Percentiles rank a stretch among this genome's conserved stretches.
Conservation (phyloP, 2,888 invertebrate species). For the Rapana venosa region DNA sequence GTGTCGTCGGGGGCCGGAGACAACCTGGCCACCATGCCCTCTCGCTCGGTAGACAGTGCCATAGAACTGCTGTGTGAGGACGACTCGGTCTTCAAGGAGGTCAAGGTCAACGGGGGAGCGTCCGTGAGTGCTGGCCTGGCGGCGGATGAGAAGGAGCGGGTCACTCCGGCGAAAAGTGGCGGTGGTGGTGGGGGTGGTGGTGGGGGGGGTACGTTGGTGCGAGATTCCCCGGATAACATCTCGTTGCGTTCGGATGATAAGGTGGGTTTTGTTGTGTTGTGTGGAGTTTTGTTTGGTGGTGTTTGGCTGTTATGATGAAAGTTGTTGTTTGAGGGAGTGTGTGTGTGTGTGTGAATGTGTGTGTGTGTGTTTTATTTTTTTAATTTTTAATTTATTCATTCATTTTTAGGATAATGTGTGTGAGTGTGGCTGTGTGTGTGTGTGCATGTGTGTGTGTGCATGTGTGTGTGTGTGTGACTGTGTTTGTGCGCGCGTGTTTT, state of each 20-base stretch:
- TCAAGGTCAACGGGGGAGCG: conserved; percentile 39
- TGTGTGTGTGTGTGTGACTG: too few relatives aligned
- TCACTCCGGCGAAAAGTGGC: neutral
- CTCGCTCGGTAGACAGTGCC: conserved; percentile 39
- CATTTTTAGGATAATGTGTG: too few relatives aligned
- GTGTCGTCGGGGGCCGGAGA: conserved; percentile 6
- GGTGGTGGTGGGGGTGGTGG: conserved; percentile 51
- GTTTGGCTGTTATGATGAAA: neutral
- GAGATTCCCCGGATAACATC: conserved; percentile 47
- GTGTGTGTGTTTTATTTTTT: too few relatives aligned
- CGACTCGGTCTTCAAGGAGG: conserved; percentile 36
- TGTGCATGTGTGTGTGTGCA: too few relatives aligned
- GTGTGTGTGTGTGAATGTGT: neutral
- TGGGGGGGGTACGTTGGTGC: conserved; percentile 56
- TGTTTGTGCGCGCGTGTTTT: too few relatives aligned
- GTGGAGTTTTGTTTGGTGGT: too few relatives aligned
- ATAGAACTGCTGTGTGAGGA: conserved; percentile 42
- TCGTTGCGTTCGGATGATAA: conserved; percentile 59
- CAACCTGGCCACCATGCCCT: conserved; percentile 29
- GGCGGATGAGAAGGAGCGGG: conserved; percentile 26
- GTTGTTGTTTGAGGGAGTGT: neutral
- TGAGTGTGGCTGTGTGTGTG: too few relatives aligned
- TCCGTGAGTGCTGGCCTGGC: neutral
- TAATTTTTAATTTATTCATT: too few relatives aligned
- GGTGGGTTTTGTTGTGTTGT: conserved; percentile 51